phyloP scores from a whole-genome alignment of 2,113 vertebrate species.

The Leucoraja erinaceus region DNA sequence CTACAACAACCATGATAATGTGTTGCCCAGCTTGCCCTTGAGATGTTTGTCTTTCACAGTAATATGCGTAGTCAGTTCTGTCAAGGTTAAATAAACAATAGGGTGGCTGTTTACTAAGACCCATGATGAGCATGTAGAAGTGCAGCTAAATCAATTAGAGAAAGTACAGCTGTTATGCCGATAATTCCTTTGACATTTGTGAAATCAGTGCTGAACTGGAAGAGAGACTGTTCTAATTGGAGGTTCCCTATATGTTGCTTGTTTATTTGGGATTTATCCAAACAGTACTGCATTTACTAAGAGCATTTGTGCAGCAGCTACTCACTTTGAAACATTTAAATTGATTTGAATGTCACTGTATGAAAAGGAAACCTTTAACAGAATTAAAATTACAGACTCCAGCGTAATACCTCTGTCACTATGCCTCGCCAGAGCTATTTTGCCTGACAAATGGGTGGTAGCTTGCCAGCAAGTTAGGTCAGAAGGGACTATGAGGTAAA shows the following conservation, averaged over 20 bases:
- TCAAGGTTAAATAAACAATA: conserved; percentile 19
- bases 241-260: not conserved
- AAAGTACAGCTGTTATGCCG: not conserved
- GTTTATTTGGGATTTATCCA: not conserved
- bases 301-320: not conserved
- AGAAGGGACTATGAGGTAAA: no score
- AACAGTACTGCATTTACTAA: not conserved
- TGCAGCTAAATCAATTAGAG: conserved; percentile 3
- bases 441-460: no score
- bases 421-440: no score
- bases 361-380: not conserved
- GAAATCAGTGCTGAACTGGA: not conserved
- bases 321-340: not conserved
- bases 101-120: not conserved
- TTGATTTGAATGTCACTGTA: no score
- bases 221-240: not conserved
- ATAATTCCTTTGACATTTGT: not conserved
- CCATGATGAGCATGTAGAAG: not conserved
- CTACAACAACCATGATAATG: not conserved
- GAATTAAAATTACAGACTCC: not conserved
- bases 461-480: no score
- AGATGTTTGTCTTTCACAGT: not conserved
- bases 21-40: not conserved
- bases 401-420: not conserved
- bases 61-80: not conserved